A percentile compares a stretch with the other conserved stretches of the same genome.
phyloP scores from a whole-genome alignment of 2,113 vertebrate genomes.

The Carassius auratus region DNA sequence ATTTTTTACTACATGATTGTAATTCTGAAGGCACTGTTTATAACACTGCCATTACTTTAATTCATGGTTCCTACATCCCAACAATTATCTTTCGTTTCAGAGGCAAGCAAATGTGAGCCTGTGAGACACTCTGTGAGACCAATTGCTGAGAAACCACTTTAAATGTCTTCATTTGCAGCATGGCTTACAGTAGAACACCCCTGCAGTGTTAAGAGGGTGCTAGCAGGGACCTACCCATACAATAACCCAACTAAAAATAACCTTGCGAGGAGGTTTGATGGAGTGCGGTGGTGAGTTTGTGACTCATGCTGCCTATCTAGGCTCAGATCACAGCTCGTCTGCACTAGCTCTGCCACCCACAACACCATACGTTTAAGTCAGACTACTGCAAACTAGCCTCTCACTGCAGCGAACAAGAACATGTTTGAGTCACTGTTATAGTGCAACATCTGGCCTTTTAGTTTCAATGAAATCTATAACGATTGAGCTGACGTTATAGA shows the following conservation, averaged over 20 bases:
- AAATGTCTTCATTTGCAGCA: constrained; percentile 13
- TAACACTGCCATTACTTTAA: neutral
- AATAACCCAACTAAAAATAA: constrained; percentile 31
- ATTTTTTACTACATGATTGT: neutral
- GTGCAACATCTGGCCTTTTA: neutral
- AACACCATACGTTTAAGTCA: neutral
- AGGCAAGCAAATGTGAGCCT: neutral
- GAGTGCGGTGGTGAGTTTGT: constrained; percentile 18
- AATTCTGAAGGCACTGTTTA: neutral
- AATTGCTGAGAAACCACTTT: neutral
- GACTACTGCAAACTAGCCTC: constrained; percentile 10
- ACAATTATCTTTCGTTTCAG: neutral
- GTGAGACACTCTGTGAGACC: neutral
- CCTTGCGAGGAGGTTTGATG: neutral
- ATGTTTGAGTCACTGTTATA: constrained; percentile 13
- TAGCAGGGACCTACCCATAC: neutral
- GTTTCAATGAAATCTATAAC: neutral
- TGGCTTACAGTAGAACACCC: constrained; percentile 5
- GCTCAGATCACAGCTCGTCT: neutral
- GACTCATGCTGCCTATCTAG: constrained; percentile 20
- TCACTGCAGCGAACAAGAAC: constrained; percentile 15
- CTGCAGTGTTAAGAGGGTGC: constrained; percentile 30
- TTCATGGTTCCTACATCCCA: neutral
- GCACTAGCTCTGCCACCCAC: neutral
- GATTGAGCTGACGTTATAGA: neutral